Evolutionary conservation across 2,113 vertebrate genomes (phyloP), one percentile per base, ranked within the genome.

Genomic region (Orthochromis malagaraziensis): DNA sequence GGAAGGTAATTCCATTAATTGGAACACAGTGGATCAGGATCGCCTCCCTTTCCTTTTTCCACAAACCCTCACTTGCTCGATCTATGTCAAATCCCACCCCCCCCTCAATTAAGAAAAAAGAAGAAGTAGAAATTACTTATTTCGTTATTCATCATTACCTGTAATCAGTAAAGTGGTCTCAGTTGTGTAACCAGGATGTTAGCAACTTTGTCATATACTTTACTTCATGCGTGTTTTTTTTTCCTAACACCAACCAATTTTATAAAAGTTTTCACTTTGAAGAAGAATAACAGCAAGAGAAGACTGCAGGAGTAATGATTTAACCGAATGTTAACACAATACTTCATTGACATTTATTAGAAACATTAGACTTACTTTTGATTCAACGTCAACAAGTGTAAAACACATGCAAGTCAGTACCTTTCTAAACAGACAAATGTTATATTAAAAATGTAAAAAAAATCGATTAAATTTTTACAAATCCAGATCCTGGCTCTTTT

Each of bases 1-100:
- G 92, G 87, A 90, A 88, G 85, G 91, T 94, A 91, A 96, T 96
- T 96, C 94, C 91, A 93, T 96, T 97, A 96, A 97, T 95, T 96
- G 94, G 94, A 88, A 93, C 85, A 85, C 82, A 85, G 89, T 84
- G 93, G 90, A 95, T 94, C 82, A 89, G 90, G 85, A 94, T 93
- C 79, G 12, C 82, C 73, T 86, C 75, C 84, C 70, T 82, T 87
- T 90, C 91, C 68, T 73, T 87, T 93, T 92, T 84, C 81, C 79
- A 87, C 86, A 87, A 93, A 94, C 88, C 83, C 84, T 88, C 91
- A 84, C 79, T 90, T 13, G 57, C 82, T 90, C 85, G 33, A 88
- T 87, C 88, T 58, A 31, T 70, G 83, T 85, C 58, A 85, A 70
- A 84, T 26, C 6, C 24, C 81, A n/a, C 35, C 33, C 45, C 6